phyloP scores from a whole-genome alignment of 2,888 invertebrate genomes.

The Coremacera marginata region DNA sequence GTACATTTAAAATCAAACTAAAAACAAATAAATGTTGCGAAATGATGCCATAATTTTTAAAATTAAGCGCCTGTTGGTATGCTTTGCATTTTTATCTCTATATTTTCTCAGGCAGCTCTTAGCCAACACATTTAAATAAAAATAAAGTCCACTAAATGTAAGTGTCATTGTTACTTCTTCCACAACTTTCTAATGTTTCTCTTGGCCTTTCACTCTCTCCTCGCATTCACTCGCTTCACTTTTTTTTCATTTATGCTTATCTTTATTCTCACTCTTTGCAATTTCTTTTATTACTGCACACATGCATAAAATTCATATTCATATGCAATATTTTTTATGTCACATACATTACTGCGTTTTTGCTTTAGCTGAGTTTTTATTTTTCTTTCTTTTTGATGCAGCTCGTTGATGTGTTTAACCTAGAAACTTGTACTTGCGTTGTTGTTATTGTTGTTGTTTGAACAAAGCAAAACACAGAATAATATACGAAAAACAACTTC shows the following conservation, averaged over 20 bases:
- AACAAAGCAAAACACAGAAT: neutral
- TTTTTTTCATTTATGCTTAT: neutral
- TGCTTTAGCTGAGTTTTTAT: neutral
- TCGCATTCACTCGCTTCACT: neutral
- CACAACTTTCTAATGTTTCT: too few species aligned
- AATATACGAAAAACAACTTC: neutral
- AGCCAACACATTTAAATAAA: too few species aligned
- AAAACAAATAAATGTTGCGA: too few species aligned
- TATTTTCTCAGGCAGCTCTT: too few species aligned
- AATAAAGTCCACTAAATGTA: neutral
- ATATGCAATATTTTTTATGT: slow-evolving; percentile 35
- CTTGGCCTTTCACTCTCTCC: neutral
- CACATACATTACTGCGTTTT: slow-evolving; percentile 28
- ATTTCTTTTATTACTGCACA: slow-evolving; percentile 19
- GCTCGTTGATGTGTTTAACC: slow-evolving; percentile 10
- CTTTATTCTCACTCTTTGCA: neutral
- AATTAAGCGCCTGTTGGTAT: too few species aligned
- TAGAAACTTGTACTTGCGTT: neutral
- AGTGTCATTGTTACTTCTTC: neutral
- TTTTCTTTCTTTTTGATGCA: neutral
- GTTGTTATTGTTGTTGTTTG: neutral
- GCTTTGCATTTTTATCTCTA: too few species aligned
- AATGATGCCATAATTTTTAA: too few species aligned
- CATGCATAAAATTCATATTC: slow-evolving; percentile 30
- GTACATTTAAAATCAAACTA: too few species aligned